Base-by-base conservation (phyloP, 2,113 vertebrate species). In the Furnarius figulus region DNA sequence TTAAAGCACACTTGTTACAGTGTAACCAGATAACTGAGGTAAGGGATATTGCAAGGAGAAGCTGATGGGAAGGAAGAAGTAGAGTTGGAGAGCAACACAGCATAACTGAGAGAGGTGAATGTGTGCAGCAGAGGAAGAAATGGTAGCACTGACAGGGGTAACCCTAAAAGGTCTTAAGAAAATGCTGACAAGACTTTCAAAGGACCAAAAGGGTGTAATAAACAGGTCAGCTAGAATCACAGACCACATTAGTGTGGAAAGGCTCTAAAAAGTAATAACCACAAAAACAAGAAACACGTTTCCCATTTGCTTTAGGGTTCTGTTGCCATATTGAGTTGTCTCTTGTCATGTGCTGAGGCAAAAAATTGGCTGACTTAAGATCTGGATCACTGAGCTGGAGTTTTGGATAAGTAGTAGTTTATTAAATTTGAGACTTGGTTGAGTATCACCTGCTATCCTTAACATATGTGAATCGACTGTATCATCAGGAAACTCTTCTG, bases 1-100 rank as follows among this genome's bases (percentile, higher is more conserved):
- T 85, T 93, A 97, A 93, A 96, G 71, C 81, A 59, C 35, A 35
- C 82, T 95, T 79, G 40, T 85, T 91, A 47, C 33, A 17, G 65
- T 70, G 63, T 56, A 68, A 59, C 71, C 52, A 70, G 39, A 37
- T 33, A 73, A 71, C 39, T 91, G 78, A 93, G 68, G 40, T 8
- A 33, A 77, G 44, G 59, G 63, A 65, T 72, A 74, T 35, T 84
- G 42, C 40, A 66, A 94, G 28, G 62, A n/a, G 53, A 88, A 17
- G 14, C 18, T 30, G 46, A 61, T 50, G 12, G 25, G 16, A 63
- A 75, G 28, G 39, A 68, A 55, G 52, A 85, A 58, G 25, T 31
- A 22, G 31, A 86, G 31, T n/a, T 75, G 6, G 28, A 82, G 49
- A 83, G 23, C 28, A 82, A 28, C 5, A 33, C 6, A 35, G 10